These are phyloP conservation scores for Amyelois transitella DNA, from an alignment of 1,140 invertebrate genomes.

Conservation along the genomic window DNA sequence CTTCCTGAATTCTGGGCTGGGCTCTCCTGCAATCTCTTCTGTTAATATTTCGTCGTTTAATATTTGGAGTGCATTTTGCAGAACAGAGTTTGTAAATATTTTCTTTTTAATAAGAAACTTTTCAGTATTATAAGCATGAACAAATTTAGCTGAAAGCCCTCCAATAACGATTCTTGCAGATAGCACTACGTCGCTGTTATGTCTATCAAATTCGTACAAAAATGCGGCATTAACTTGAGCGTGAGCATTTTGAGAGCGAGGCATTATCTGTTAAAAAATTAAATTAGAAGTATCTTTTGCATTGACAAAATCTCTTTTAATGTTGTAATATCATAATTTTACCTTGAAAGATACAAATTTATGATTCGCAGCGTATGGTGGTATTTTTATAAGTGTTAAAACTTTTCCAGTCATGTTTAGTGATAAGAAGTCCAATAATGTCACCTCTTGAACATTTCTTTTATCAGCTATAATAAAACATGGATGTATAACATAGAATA, in stretches of 20 bases:
- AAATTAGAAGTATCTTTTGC: not conserved
- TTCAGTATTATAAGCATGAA: constrained; percentile 81
- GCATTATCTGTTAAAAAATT: constrained; percentile 74
- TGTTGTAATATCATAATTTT: constrained; percentile 9
- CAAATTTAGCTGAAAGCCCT: constrained; percentile 79
- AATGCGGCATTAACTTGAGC: constrained; percentile 84
- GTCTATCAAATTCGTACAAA: constrained; percentile 75
- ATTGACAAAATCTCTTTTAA: not conserved
- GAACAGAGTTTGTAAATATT: constrained; percentile 59
- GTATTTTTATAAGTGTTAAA: constrained; percentile 76
- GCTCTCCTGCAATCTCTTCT: constrained; percentile 76
- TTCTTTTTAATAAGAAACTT: constrained; percentile 73
- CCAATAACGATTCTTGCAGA: constrained; percentile 77
- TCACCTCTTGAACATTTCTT: constrained; percentile 31
- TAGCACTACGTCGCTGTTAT: constrained; percentile 31
- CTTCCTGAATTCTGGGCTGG: constrained; percentile 78
- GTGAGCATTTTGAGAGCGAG: constrained; percentile 82
- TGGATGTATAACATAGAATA: too few relatives aligned
- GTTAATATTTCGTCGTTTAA: constrained; percentile 76
- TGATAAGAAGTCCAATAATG: constrained; percentile 74
- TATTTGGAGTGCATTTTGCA: constrained; percentile 74
- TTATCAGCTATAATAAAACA: constrained; percentile 23
- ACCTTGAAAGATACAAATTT: constrained; percentile 77
- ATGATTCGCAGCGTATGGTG: constrained; percentile 62
- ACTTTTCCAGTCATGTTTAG: constrained; percentile 80